Percentiles rank a stretch among this genome's conserved stretches.
phyloP scores from a whole-genome alignment of 37 sponge, comb jelly and placozoan genomes.

The Corticium candelabrum region DNA sequence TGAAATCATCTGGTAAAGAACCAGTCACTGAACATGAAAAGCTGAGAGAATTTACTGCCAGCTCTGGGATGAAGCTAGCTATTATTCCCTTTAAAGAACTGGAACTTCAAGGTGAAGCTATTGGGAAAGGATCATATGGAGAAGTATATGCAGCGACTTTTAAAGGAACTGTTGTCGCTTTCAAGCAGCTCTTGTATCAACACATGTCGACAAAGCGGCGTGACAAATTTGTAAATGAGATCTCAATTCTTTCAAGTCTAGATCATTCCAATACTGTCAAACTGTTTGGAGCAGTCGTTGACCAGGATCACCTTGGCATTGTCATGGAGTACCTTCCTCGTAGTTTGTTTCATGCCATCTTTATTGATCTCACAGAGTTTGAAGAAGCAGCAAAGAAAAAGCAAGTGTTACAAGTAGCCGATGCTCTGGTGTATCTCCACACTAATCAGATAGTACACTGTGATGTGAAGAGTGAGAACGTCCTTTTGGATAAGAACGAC shows the following conservation, averaged over 20 bases:
- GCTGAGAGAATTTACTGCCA: too few species aligned
- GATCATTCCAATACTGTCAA: conserved; percentile 22
- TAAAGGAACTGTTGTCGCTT: conserved; percentile 18
- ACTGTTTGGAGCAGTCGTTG: conserved; percentile 28
- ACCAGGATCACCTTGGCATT: conserved; percentile 1
- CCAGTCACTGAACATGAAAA: too few species aligned
- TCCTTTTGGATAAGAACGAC: conserved; percentile 20
- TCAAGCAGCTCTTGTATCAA: conserved; percentile 28
- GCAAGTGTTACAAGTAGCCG: conserved; percentile 16
- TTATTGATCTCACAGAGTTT: conserved; percentile 11
- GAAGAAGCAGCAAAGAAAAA: conserved; percentile 14
- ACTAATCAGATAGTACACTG: conserved; percentile 43
- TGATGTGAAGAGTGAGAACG: conserved; percentile 31
- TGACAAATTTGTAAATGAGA: conserved; percentile 19
- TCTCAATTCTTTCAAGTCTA: conserved; percentile 12
- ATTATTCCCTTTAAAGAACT: conserved; percentile 17
- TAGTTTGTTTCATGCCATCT: too few species aligned
- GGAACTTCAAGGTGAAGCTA: conserved; percentile 5
- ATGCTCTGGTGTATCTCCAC: conserved; percentile 19
- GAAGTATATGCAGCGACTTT: conserved; percentile 18
- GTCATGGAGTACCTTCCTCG: too few species aligned
- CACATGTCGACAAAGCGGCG: too few species aligned
- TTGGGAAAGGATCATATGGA: conserved; percentile 31
- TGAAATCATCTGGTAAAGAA: too few species aligned
- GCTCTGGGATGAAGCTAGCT: not conserved